Base-by-base conservation (phyloP, 1,140 invertebrate genomes). In the Pollicipes pollicipes region DNA sequence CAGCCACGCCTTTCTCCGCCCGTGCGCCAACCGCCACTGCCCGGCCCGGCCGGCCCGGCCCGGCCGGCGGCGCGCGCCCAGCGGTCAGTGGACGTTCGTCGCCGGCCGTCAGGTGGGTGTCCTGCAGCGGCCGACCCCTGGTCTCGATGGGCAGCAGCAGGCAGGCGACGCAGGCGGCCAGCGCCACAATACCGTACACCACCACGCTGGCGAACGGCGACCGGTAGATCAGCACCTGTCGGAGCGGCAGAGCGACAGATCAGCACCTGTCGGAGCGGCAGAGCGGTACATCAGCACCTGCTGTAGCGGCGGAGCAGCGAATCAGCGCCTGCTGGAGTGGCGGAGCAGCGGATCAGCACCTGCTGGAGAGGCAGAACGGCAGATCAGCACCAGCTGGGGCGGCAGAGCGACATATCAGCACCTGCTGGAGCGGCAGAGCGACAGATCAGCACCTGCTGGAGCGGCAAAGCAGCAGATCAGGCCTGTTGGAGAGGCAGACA, bases 141-240 rank as follows among this genome's bases (percentile, higher is more conserved):
- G 88, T 90, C 79, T 91, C 90, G 68, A 91, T 88, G 2, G 90
- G 90, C 29, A 93, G 81, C 13, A 88, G 81, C n/a, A 90, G 79
- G 72, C 87, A 88, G 8, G 88, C 89, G 3, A 86, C 76, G 0
- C 88, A 87, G 10, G 89, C 89, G 30, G 89, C 77, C 0, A 91
- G 74, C 0, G 89, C 88, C n/a, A 87, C 85, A 1, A 84, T 73
- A 0, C 86, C 87, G 76, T 93, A 93, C 26, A 89, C 85, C 1
- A 83, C 83, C 16, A 88, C 89, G 0, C 90, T 88, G 69, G 86
- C 82, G 4, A 84, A 80, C 66, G 90, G 81, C 0, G 88, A 91
- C 74, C 86, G 85, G 75, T 87, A 87, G 69, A 88, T 79, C 69
- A 88, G 78, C 71, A 88, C 86, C 86, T 87, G 77, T 63, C 80